Percentiles rank a stretch among this genome's conserved stretches.
phyloP scores from a whole-genome alignment of 2,797 vertebrate genomes.

The Sparus aurata region DNA sequence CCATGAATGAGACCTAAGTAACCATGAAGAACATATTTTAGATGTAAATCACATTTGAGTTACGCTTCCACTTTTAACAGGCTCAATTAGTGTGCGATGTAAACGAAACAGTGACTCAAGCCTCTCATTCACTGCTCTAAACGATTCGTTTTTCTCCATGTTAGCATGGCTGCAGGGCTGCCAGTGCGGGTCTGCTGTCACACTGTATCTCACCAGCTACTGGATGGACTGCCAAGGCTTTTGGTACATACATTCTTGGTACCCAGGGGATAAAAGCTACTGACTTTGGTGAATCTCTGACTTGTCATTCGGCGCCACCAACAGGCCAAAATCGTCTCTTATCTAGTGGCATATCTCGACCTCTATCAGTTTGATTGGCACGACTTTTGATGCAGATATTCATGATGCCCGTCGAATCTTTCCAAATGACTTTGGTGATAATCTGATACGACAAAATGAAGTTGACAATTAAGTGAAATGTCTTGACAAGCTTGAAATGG shows the following conservation, averaged over 20 bases:
- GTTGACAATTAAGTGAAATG: not conserved
- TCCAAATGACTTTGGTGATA: not conserved
- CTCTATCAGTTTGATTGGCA: not conserved
- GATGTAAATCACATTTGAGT: slow-evolving; percentile 59
- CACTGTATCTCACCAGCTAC: not conserved
- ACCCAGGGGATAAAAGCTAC: not conserved
- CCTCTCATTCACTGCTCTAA: slow-evolving; percentile 40
- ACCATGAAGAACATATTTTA: slow-evolving; percentile 54
- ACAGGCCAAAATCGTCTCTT: not conserved
- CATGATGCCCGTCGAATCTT: too few relatives aligned
- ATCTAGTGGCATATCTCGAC: not conserved
- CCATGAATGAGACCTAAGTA: slow-evolving; percentile 54
- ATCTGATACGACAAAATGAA: not conserved
- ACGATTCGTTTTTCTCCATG: not conserved
- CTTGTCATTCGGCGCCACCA: not conserved
- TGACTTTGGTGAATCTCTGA: not conserved
- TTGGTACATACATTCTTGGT: not conserved
- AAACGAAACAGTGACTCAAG: slow-evolving; percentile 39
- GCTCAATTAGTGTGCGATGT: slow-evolving; percentile 50
- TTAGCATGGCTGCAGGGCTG: not conserved
- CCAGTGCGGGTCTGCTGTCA: slow-evolving; percentile 12
- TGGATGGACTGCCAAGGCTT: not conserved
- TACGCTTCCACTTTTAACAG: slow-evolving; percentile 35
- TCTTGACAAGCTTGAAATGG: too few relatives aligned
- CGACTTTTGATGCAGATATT: not conserved